These are phyloP conservation scores for Otocyon megalotis DNA, from an alignment of 2,113 vertebrate genomes.

Conservation along the genomic window DNA sequence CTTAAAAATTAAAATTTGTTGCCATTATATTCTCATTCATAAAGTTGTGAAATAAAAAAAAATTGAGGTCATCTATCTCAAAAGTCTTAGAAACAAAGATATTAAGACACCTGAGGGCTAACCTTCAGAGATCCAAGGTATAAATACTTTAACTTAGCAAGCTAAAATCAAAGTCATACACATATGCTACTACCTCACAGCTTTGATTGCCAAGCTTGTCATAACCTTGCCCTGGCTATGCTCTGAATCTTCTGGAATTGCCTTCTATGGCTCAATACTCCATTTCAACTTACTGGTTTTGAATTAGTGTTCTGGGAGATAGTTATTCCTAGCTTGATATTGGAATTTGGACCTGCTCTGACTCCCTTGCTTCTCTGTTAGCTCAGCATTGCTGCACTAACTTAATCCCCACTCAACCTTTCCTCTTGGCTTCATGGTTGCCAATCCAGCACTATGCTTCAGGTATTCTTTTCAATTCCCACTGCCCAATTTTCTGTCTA, in stretches of 20 bases:
- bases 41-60: not conserved
- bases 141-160: slow-evolving; percentile 58
- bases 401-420: not conserved
- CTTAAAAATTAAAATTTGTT: slow-evolving; percentile 71
- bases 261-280: not conserved
- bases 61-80: not conserved
- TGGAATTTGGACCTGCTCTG: not conserved
- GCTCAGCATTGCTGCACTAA: not conserved
- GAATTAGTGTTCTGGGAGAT: not conserved
- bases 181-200: not conserved
- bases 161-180: not conserved
- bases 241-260: slow-evolving; percentile 2
- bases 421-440: slow-evolving; percentile 10
- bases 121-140: not conserved
- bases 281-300: not conserved
- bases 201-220: not conserved
- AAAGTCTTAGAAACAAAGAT: slow-evolving; percentile 20
- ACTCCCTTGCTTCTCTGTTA: not conserved
- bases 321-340: not conserved
- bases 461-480: not conserved
- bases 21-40: slow-evolving; percentile 36
- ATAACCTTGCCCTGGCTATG: not conserved
- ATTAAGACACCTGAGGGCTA: not conserved
- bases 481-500: not conserved
- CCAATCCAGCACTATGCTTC: not conserved